phyloP scores from a whole-genome alignment of 1,140 invertebrate genomes.

The Rhopalosiphum maidis region DNA sequence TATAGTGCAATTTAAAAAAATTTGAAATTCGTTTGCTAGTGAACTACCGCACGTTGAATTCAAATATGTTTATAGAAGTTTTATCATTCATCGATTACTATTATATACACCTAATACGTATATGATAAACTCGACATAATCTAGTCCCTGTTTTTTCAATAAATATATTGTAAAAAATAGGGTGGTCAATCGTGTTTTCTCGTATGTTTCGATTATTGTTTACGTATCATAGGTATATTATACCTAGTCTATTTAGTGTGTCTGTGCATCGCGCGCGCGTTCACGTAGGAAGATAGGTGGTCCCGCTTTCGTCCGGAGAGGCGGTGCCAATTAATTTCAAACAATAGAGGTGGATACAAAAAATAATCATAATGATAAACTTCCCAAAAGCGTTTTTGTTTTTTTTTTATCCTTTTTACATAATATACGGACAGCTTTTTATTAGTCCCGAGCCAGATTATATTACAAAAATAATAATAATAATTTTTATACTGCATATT shows the following conservation, averaged over 20 bases:
- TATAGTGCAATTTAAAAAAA: too few relatives aligned
- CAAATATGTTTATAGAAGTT: too few relatives aligned
- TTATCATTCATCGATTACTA: background rate
- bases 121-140: background rate
- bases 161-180: too few relatives aligned
- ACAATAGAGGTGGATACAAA: conserved; percentile 19
- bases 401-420: background rate
- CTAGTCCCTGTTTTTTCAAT: background rate
- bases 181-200: too few relatives aligned
- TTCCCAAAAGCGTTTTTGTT: conserved; percentile 25
- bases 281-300: conserved; percentile 23
- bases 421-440: conserved; percentile 26
- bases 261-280: background rate
- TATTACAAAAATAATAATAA: background rate
- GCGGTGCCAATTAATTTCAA: conserved; percentile 52
- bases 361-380: conserved; percentile 26
- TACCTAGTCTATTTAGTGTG: background rate
- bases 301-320: background rate
- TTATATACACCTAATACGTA: too few relatives aligned
- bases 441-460: conserved; percentile 19
- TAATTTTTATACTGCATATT: background rate
- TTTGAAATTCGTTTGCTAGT: too few relatives aligned
- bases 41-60: too few relatives aligned
- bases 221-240: background rate
- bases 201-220: background rate